Evolutionary conservation across 2,113 vertebrate species (phyloP).

Genomic region (Coreoperca whiteheadi): DNA sequence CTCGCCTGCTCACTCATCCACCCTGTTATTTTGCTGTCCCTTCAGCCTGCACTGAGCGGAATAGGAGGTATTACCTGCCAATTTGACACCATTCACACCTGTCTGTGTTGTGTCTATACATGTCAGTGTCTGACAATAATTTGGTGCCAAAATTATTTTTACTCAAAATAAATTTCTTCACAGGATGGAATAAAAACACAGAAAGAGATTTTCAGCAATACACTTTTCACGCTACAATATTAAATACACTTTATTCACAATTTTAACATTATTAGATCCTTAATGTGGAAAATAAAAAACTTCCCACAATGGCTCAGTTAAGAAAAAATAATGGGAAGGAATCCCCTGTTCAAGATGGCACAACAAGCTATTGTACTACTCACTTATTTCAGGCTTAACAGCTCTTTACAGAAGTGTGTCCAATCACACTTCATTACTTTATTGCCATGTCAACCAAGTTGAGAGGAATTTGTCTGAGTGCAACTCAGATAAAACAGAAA

Average conservation of each 20-base stretch:
- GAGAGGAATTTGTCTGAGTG: conserved; percentile 8
- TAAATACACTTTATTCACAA: not conserved
- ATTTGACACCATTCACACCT: conserved; percentile 69
- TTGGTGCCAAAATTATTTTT: conserved; percentile 5
- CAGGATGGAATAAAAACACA: not conserved
- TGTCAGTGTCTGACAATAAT: conserved; percentile 25
- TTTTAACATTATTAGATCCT: not conserved
- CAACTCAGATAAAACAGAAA: conserved; percentile 2
- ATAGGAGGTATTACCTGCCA: conserved; percentile 66
- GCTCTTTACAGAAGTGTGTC: conserved; percentile 3
- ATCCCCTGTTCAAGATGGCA: conserved; percentile 3
- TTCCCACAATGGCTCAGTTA: not conserved
- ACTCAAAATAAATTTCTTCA: not conserved
- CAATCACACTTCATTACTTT: conserved; percentile 30
- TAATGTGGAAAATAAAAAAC: not conserved
- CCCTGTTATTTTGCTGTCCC: conserved; percentile 65
- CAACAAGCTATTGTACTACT: not conserved
- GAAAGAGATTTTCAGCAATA: not conserved
- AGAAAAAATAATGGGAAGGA: not conserved
- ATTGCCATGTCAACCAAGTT: conserved; percentile 42
- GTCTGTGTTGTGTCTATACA: conserved; percentile 31
- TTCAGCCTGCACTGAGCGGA: conserved; percentile 41
- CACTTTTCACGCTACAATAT: not conserved
- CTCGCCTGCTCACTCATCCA: conserved; percentile 49
- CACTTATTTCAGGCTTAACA: conserved; percentile 20